Evolutionary conservation across 2,888 invertebrate species (phyloP).

Genomic region (Trissolcus brochymenae): DNA sequence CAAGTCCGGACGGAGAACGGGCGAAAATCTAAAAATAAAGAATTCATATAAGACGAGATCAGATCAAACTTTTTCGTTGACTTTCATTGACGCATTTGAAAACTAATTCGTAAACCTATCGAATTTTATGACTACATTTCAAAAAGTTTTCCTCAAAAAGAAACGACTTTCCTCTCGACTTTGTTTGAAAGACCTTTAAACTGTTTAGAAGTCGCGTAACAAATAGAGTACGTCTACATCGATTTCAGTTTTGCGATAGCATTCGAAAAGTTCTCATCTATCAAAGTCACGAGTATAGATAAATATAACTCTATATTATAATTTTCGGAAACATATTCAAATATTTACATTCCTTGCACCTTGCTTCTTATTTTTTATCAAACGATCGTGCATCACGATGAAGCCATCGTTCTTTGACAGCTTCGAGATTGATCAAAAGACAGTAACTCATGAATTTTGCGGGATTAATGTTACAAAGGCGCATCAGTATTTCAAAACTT

Average conservation of each 20-base stretch:
- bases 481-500: not conserved
- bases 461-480: not conserved
- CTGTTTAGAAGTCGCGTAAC: conserved; percentile 49
- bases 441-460: conserved; percentile 17
- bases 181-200: conserved; percentile 48
- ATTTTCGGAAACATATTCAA: conserved; percentile 24
- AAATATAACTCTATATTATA: conserved; percentile 45
- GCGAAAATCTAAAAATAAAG: no score
- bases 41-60: no score
- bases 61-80: no score
- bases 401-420: conserved; percentile 22
- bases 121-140: conserved; percentile 25
- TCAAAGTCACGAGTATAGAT: conserved; percentile 45
- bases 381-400: conserved; percentile 23
- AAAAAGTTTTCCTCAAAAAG: conserved; percentile 11
- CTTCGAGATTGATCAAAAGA: conserved; percentile 26
- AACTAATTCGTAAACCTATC: conserved; percentile 17
- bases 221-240: conserved; percentile 44
- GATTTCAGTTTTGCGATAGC: conserved; percentile 25
- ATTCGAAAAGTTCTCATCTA: conserved; percentile 39
- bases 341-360: conserved; percentile 19
- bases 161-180: conserved; percentile 27
- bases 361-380: conserved; percentile 2
- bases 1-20: no score
- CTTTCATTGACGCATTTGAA: no score